Evolutionary conservation across 2,888 invertebrate genomes (phyloP).

Genomic region (Cordilura impudica): DNA sequence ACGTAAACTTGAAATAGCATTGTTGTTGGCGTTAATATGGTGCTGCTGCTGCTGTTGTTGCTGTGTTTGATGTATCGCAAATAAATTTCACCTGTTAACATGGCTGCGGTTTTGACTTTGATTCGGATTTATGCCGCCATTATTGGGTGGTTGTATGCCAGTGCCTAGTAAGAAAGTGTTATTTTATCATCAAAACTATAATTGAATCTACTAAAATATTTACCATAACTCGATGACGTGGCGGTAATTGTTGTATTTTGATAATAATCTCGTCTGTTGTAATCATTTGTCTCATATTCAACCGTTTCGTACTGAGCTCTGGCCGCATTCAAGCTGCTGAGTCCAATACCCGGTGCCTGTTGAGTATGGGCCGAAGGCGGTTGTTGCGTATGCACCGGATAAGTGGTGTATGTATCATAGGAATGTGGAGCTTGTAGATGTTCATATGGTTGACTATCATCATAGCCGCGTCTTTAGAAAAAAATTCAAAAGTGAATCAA

Average conservation of each 20-base stretch:
- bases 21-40: slow-evolving; percentile 58
- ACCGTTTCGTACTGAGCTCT: slow-evolving; percentile 74
- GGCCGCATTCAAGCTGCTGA: slow-evolving; percentile 49
- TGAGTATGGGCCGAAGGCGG: slow-evolving; percentile 66
- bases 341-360: slow-evolving; percentile 65
- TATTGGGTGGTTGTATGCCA: slow-evolving; percentile 62
- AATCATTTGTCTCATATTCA: slow-evolving; percentile 75
- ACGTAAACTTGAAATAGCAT: slow-evolving; percentile 55
- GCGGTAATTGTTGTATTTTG: slow-evolving; percentile 74
- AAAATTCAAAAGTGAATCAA: too few relatives aligned
- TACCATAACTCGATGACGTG: slow-evolving; percentile 66
- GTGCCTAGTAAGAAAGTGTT: slow-evolving; percentile 51
- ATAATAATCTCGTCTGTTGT: slow-evolving; percentile 76
- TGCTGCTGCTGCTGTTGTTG: slow-evolving; percentile 60
- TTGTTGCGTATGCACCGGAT: slow-evolving; percentile 35
- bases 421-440: slow-evolving; percentile 65
- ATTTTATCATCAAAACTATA: background rate
- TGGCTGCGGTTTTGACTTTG: slow-evolving; percentile 77
- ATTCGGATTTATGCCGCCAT: slow-evolving; percentile 74
- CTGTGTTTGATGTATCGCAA: slow-evolving; percentile 61
- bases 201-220: background rate
- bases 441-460: slow-evolving; percentile 75
- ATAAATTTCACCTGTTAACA: slow-evolving; percentile 78
- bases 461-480: slow-evolving; percentile 72
- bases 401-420: slow-evolving; percentile 69